Conservation (phyloP, 1,140 invertebrate genomes). For the Eriocheir sinensis region DNA sequence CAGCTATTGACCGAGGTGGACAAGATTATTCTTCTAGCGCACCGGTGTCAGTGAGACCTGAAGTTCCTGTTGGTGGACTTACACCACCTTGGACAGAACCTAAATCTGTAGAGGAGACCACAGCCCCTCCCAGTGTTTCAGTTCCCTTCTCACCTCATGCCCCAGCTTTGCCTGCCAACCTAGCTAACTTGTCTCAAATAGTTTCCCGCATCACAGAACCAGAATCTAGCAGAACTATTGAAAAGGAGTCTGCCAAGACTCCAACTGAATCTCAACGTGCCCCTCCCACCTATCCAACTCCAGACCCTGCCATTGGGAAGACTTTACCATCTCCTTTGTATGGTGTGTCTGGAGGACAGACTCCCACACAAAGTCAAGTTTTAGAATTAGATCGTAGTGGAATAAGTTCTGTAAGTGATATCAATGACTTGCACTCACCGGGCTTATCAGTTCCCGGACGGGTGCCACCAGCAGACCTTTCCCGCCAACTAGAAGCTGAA, state of each 20-base stretch:
- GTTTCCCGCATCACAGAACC: conserved; percentile 84
- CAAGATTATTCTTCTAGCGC: conserved; percentile 57
- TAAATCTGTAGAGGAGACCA: conserved; percentile 83
- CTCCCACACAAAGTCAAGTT: conserved; percentile 65
- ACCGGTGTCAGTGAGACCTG: conserved; percentile 2
- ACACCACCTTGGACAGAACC: conserved; percentile 85
- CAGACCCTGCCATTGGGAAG: conserved; percentile 68
- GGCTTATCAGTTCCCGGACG: conserved; percentile 64
- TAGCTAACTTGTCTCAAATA: conserved; percentile 85
- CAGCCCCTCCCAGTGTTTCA: conserved; percentile 64
- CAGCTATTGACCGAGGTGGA: conserved; percentile 60
- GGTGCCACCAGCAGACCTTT: conserved; percentile 65
- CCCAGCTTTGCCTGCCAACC: conserved; percentile 81
- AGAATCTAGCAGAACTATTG: conserved; percentile 82
- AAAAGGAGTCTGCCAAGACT: conserved; percentile 69
- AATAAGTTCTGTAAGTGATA: conserved; percentile 72
- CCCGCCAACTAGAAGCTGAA: conserved; percentile 67
- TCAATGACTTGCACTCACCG: conserved; percentile 70
- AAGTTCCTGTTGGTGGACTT: conserved; percentile 29
- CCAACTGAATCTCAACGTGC: conserved; percentile 56
- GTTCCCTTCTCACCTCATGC: conserved; percentile 72
- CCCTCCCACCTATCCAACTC: conserved; percentile 68
- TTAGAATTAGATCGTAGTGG: conserved; percentile 70
- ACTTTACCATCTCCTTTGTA: conserved; percentile 67
- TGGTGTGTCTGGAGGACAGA: conserved; percentile 67